A percentile compares a stretch with the other conserved stretches of the same genome.
These are phyloP conservation scores for Rosalia funebris DNA, from an alignment of 2,888 invertebrate genomes.

Conservation along the genomic window DNA sequence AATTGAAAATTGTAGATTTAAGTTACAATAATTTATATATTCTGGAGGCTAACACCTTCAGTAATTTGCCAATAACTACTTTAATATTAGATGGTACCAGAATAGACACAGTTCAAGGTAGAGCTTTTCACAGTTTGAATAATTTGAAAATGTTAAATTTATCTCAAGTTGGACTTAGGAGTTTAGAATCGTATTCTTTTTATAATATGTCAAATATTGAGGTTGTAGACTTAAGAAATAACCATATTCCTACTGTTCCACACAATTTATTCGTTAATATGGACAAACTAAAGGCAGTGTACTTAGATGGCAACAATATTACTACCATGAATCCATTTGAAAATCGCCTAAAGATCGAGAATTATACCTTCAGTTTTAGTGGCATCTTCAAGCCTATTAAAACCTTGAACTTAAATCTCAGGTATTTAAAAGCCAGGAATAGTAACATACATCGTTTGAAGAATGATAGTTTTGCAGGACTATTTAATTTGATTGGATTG, in stretches of 20 bases:
- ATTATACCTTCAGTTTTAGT: conserved; percentile 9
- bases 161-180: not conserved
- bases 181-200: conserved; percentile 25
- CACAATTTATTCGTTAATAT: conserved; percentile 7
- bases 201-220: conserved; percentile 6
- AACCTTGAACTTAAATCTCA: conserved; percentile 17
- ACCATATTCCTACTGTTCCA: conserved; percentile 19
- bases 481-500: conserved; percentile 20
- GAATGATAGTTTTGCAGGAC: conserved; percentile 17
- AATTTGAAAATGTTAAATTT: conserved; percentile 21
- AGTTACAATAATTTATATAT: conserved; percentile 15
- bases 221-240: conserved; percentile 24
- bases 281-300: not conserved
- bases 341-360: conserved; percentile 14
- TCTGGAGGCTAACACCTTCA: conserved; percentile 11
- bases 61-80: conserved; percentile 2
- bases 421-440: conserved; percentile 8
- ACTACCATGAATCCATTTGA: conserved; percentile 19
- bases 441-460: conserved; percentile 13
- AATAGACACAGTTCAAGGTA: conserved; percentile 20
- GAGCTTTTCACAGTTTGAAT: conserved; percentile 20
- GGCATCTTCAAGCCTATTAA: conserved; percentile 11
- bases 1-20: conserved; percentile 16
- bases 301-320: conserved; percentile 22
- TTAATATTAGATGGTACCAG: conserved; percentile 12